Percentiles rank a stretch among this genome's conserved stretches.
phyloP scores from a whole-genome alignment of 2,888 invertebrate species.

The Aphodius granarius region DNA sequence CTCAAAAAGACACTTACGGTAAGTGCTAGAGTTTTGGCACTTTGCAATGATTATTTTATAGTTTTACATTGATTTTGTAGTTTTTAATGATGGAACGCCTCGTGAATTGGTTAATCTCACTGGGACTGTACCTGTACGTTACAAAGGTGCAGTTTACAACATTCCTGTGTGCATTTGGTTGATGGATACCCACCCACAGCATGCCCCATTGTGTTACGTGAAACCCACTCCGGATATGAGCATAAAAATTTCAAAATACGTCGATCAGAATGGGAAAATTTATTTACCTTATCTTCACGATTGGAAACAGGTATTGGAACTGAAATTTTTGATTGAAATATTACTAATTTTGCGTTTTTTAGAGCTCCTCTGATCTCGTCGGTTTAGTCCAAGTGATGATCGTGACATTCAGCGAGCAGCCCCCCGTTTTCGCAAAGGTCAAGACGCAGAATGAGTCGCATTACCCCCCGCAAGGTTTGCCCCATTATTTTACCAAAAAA shows the following conservation, averaged over 20 bases:
- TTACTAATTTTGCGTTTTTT: slow-evolving; percentile 37
- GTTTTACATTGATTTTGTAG: slow-evolving; percentile 53
- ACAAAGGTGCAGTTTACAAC: slow-evolving; percentile 87
- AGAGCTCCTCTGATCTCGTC: slow-evolving; percentile 81
- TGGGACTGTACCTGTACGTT: slow-evolving; percentile 92
- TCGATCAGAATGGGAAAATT: slow-evolving; percentile 93
- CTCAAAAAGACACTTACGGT: slow-evolving; percentile 72
- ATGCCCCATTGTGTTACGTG: slow-evolving; percentile 94
- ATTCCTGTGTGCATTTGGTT: slow-evolving; percentile 97
- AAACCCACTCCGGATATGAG: slow-evolving; percentile 94
- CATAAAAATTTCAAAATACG: slow-evolving; percentile 91
- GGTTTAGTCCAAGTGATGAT: slow-evolving; percentile 91
- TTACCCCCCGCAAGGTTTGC: slow-evolving; percentile 11
- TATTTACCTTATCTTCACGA: slow-evolving; percentile 96
- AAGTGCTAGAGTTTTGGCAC: slow-evolving; percentile 44
- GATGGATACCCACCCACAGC: slow-evolving; percentile 95
- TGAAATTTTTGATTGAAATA: slow-evolving; percentile 36
- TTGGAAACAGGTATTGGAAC: slow-evolving; percentile 83
- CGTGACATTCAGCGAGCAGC: slow-evolving; percentile 90
- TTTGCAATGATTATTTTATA: slow-evolving; percentile 2
- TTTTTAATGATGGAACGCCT: slow-evolving; percentile 84
- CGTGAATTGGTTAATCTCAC: slow-evolving; percentile 82
- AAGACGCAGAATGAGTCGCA: slow-evolving; percentile 49
- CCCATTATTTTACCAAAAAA: not conserved
- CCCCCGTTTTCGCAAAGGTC: slow-evolving; percentile 86